These are phyloP conservation scores for Monochamus saltuarius DNA, from an alignment of 1,140 invertebrate genomes.

Conservation along the genomic window DNA sequence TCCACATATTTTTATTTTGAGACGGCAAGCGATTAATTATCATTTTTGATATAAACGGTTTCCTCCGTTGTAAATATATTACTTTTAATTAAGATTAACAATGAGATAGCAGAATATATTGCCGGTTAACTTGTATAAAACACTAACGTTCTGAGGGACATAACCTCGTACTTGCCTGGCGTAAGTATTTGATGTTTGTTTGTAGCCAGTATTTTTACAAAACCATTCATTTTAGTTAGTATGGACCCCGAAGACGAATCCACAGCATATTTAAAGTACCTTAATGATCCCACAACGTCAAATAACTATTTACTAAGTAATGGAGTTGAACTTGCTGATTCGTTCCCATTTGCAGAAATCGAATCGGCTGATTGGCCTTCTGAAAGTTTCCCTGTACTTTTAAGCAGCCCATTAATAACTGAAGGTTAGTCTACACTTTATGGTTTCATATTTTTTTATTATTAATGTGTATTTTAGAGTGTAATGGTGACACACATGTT, in stretches of 20 bases:
- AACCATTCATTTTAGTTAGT: too few species aligned
- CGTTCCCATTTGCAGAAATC: slow-evolving; percentile 41
- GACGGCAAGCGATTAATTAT: too few species aligned
- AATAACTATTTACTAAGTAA: slow-evolving; percentile 35
- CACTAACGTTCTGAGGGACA: background rate
- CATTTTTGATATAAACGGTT: too few species aligned
- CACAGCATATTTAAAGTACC: slow-evolving; percentile 36
- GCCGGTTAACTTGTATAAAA: too few species aligned
- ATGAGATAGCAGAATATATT: too few species aligned
- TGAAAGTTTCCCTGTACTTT: slow-evolving; percentile 35
- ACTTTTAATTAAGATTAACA: too few species aligned
- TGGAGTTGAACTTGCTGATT: slow-evolving; percentile 33
- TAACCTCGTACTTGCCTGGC: background rate
- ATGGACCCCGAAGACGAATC: slow-evolving; percentile 50
- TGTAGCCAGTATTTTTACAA: background rate
- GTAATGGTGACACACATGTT: background rate
- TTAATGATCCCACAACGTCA: slow-evolving; percentile 31
- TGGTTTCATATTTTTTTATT: background rate
- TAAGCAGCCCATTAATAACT: slow-evolving; percentile 33
- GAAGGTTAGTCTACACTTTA: slow-evolving; percentile 23
- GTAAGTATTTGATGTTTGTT: background rate
- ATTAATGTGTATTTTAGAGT: background rate
- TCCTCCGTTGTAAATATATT: too few species aligned
- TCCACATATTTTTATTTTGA: too few species aligned
- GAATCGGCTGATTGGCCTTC: slow-evolving; percentile 34